These are phyloP conservation scores for Mnemiopsis leidyi DNA, from an alignment of 37 sponge, comb jelly and placozoan species.

Conservation along the genomic window DNA sequence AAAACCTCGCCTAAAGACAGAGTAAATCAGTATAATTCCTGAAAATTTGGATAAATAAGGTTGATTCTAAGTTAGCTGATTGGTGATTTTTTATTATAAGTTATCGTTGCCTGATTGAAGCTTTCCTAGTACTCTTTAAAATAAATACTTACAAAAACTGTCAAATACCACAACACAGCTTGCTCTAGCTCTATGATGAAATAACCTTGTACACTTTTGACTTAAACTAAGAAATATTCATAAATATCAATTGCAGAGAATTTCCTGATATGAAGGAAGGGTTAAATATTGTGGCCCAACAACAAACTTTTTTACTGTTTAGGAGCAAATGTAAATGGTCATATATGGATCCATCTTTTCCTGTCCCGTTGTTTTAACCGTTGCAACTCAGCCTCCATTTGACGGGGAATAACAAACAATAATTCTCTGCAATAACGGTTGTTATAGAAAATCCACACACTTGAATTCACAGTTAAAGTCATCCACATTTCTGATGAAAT, in stretches of 20 bases:
- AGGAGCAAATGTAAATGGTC: too few relatives aligned
- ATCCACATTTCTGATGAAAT: too few relatives aligned
- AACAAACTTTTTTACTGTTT: too few relatives aligned
- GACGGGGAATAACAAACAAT: too few relatives aligned
- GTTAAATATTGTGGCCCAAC: too few relatives aligned
- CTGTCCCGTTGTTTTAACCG: too few relatives aligned
- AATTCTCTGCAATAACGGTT: neutral
- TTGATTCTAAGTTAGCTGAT: constrained; percentile 42
- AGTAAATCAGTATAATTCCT: constrained; percentile 31
- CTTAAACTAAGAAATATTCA: neutral
- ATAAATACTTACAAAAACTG: constrained; percentile 23
- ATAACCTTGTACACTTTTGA: neutral
- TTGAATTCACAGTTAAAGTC: neutral
- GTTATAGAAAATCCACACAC: neutral
- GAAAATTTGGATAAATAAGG: constrained; percentile 54
- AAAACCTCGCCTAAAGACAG: too few relatives aligned
- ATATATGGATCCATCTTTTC: too few relatives aligned
- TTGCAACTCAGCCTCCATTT: too few relatives aligned
- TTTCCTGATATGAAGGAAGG: too few relatives aligned
- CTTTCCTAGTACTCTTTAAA: neutral
- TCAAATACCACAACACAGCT: neutral
- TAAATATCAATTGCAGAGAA: neutral
- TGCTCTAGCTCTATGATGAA: neutral
- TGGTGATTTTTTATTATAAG: neutral
- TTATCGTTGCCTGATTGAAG: neutral